Conservation (phyloP, 2,888 invertebrate genomes). For the Halocaridina rubra region DNA sequence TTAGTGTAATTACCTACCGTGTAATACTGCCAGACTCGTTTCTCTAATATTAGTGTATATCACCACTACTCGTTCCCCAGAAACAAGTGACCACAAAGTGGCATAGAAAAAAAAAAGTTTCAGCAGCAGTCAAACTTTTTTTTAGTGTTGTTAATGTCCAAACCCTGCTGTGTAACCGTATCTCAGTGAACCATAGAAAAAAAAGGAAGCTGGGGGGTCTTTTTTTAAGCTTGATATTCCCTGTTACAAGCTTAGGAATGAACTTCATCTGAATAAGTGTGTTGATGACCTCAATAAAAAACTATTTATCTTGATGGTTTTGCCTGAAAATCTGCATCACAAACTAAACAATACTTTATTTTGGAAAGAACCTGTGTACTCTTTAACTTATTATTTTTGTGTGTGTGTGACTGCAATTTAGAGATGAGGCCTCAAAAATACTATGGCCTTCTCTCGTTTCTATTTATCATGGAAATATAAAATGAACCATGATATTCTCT, state of each 20-base stretch:
- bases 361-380: constrained; percentile 19
- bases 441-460: constrained; percentile 9
- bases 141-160: constrained; percentile 33
- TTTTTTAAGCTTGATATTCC: constrained; percentile 30
- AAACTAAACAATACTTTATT: constrained; percentile 23
- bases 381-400: constrained; percentile 20
- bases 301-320: constrained; percentile 20
- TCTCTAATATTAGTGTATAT: constrained; percentile 35
- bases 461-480: constrained; percentile 19
- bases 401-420: constrained; percentile 17
- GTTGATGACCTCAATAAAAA: constrained; percentile 17
- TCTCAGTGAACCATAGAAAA: constrained; percentile 3
- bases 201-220: constrained; percentile 16
- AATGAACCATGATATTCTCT: constrained; percentile 30
- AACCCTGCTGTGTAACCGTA: constrained; percentile 32
- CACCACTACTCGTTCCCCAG: constrained; percentile 32
- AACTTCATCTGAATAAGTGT: constrained; percentile 32
- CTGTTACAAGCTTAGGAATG: constrained; percentile 36
- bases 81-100: constrained; percentile 56
- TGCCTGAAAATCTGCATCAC: constrained; percentile 33
- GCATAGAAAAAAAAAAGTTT: constrained; percentile 32
- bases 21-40: constrained; percentile 4
- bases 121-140: constrained; percentile 46
- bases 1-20: background rate
- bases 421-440: constrained; percentile 25